A percentile compares a stretch with the other conserved stretches of the same genome.
phyloP scores from a whole-genome alignment of 2,113 vertebrate genomes.

The cat (Felis catus) region F.catus_Fca126_mat1.0 CM031421.1:63950001-63950500 shows the following conservation, averaged over 20 bases:
- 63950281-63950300: slow-evolving; percentile 1
- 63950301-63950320: not conserved
- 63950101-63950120: not conserved
- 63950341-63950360: not conserved
- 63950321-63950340: not conserved
- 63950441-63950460: slow-evolving; percentile 23
- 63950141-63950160: not conserved
- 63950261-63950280: not conserved
- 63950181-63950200: not conserved
- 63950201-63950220: not conserved
- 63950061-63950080: not conserved
- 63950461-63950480: not conserved
- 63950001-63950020: not conserved
- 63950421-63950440: not conserved
- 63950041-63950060: not conserved
- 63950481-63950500: not conserved
- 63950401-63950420: not conserved
- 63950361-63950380: not conserved
- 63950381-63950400: not conserved
- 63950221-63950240: not conserved
- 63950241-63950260: not conserved
- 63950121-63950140: not conserved
- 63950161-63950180: slow-evolving; percentile 20
- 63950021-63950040: slow-evolving; percentile 27
- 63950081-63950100: slow-evolving; percentile 19